Base-by-base conservation (phyloP, 2,888 invertebrate genomes). In the Parnassius smintheus region DNA sequence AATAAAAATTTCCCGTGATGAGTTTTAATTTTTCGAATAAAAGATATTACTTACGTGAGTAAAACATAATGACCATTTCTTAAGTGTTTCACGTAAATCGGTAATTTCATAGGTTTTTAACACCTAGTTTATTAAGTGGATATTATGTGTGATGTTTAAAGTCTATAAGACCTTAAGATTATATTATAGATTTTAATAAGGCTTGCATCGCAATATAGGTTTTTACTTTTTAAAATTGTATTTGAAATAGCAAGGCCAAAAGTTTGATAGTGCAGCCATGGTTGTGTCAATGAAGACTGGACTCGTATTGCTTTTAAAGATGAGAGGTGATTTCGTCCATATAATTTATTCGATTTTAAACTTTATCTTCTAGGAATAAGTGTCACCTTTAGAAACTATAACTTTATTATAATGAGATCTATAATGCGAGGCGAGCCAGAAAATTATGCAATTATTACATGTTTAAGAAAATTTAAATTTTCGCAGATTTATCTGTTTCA, bases 381-480 rank as follows among this genome's bases (percentile, higher is more conserved):
- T 13, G 44, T 52, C 3, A 2, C 8, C n/a, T 12, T 12, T 2
- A 7, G 12, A 7, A 2, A 41, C 3, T 35, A 2, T 8, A 51
- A 52, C 3, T 10, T 4, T 51, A 42, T 9, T 42, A 25, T 8
- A 9, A 12, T 45, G 13, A 49, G 41, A 49, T 57, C 49, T 48
- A 48, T 49, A 57, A 57, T 57, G 56, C 49, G 49, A 3, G 18
- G 48, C 56, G 7, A 49, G 48, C 49, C 48, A 18, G 7, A 49
- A 10, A 42, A n/a, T 13, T 22, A 51, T 51, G n/a, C 44, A 56
- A 61, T 56, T 56, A 61, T 25, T 49, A 50, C 44, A 44, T 60
- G 35, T 49, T 42, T 59, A 53, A 45, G 46, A 18, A 45, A 13
- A 42, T 48, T 50, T 8, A 41, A 50, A 18, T 9, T 61, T 57